Conservation (phyloP, 1,140 invertebrate species). For the Drepana arcuata region DNA sequence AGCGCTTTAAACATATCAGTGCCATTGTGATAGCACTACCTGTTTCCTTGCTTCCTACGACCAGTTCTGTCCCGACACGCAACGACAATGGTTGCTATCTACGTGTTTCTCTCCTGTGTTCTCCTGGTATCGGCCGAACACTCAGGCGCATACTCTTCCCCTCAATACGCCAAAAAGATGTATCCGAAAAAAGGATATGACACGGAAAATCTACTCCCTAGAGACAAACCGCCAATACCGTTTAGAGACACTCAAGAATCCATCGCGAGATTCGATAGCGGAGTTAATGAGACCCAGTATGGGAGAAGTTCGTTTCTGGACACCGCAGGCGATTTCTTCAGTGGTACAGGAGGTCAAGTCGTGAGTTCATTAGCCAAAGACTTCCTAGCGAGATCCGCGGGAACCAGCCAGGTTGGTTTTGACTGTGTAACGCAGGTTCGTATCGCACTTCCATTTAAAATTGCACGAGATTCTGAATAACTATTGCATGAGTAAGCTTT, state of each 20-base stretch:
- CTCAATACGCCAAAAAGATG: constrained; percentile 67
- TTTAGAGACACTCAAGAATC: constrained; percentile 31
- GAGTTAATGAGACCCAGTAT: constrained; percentile 44
- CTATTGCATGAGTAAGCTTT: constrained; percentile 26
- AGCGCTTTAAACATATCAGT: constrained; percentile 30
- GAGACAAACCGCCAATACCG: constrained; percentile 29
- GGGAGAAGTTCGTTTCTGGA: constrained; percentile 64
- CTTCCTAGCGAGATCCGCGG: constrained; percentile 76
- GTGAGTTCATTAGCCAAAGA: constrained; percentile 77
- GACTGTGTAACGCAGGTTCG: constrained; percentile 67
- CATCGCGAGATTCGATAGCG: constrained; percentile 39
- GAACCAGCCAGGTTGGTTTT: constrained; percentile 77
- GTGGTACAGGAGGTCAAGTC: constrained; percentile 72
- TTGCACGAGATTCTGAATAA: too few species aligned
- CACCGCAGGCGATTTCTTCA: constrained; percentile 66
- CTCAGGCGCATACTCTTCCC: constrained; percentile 64
- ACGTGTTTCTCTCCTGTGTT: constrained; percentile 19
- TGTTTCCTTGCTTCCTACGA: constrained; percentile 22
- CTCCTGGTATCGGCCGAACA: constrained; percentile 38
- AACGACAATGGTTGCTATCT: constrained; percentile 27
- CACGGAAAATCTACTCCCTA: constrained; percentile 35
- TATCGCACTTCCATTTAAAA: constrained; percentile 43
- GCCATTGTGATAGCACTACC: constrained; percentile 32
- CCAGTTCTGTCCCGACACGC: neutral
- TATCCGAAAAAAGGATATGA: constrained; percentile 50